These are phyloP conservation scores for Pandemis cinnamomeana DNA, from an alignment of 2,888 invertebrate species.

Conservation along the genomic window DNA sequence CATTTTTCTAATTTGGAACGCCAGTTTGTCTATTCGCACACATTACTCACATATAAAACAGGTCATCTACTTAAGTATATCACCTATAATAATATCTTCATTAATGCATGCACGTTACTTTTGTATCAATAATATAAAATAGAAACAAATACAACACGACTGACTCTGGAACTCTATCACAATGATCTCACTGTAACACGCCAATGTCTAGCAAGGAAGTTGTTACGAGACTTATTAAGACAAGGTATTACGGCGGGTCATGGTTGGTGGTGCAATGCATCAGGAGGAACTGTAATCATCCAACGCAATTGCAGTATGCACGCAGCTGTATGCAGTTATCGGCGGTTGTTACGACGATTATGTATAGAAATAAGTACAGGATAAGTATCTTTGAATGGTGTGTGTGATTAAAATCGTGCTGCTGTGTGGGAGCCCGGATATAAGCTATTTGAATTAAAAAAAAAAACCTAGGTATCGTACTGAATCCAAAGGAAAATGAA, in stretches of 20 bases:
- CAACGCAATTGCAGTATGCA: slow-evolving; percentile 28
- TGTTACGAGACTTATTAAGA: not conserved
- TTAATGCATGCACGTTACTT: not conserved
- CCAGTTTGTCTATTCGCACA: too few relatives aligned
- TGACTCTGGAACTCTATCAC: not conserved
- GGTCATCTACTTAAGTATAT: too few relatives aligned
- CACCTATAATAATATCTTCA: too few relatives aligned
- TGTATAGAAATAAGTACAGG: not conserved
- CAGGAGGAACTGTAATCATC: slow-evolving; percentile 1
- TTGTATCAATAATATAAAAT: not conserved
- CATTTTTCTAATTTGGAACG: too few relatives aligned
- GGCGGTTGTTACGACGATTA: slow-evolving; percentile 26
- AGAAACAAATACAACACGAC: not conserved
- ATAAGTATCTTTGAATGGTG: slow-evolving; percentile 24
- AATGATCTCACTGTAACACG: not conserved
- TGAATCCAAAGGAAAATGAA: too few relatives aligned
- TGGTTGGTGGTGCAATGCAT: not conserved
- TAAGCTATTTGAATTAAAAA: not conserved
- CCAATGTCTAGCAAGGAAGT: not conserved
- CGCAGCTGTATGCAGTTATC: slow-evolving; percentile 33
- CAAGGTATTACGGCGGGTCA: not conserved
- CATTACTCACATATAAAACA: too few relatives aligned
- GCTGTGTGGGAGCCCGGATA: slow-evolving; percentile 20
- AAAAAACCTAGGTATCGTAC: not conserved
- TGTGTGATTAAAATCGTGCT: slow-evolving; percentile 20